A percentile compares a stretch with the other conserved stretches of the same genome.
phyloP scores from a whole-genome alignment of 1,140 invertebrate genomes.

The Pogonomyrmex californicus region DNA sequence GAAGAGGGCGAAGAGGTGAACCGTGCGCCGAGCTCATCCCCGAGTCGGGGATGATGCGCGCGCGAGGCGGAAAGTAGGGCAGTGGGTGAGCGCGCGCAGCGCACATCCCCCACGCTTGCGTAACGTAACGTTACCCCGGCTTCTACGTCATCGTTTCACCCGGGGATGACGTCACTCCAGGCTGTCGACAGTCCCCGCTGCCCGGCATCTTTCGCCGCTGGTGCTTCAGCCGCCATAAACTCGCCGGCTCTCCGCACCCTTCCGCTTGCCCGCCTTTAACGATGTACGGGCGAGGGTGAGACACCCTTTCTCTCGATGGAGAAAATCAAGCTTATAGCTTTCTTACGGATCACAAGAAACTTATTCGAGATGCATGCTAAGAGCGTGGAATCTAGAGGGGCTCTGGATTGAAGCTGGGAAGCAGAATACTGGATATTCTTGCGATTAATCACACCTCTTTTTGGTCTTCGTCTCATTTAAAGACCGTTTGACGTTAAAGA shows the following conservation, averaged over 20 bases:
- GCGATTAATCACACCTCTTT: background rate
- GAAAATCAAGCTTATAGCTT: constrained; percentile 11
- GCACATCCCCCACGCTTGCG: constrained; percentile 56
- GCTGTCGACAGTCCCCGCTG: constrained; percentile 27
- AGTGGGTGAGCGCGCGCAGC: constrained; percentile 65
- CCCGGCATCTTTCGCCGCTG: background rate
- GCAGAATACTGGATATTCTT: background rate
- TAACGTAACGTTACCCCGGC: constrained; percentile 61
- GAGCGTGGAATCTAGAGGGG: background rate
- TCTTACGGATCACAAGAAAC: constrained; percentile 31
- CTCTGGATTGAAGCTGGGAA: background rate
- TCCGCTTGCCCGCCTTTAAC: background rate
- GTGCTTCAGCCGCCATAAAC: constrained; percentile 19
- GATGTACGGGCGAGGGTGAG: constrained; percentile 17
- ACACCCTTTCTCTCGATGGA: too few species aligned
- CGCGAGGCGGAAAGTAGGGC: constrained; percentile 62
- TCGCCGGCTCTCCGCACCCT: background rate
- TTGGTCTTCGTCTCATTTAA: constrained; percentile 37
- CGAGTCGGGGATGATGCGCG: constrained; percentile 12
- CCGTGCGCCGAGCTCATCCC: constrained; percentile 8
- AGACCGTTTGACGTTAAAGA: background rate
- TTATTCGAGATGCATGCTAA: background rate
- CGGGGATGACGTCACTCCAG: constrained; percentile 56
- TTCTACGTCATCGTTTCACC: constrained; percentile 58
- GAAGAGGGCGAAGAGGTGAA: constrained; percentile 52